Evolutionary conservation across 2,113 vertebrate genomes (phyloP).

Genomic region (Riparia riparia): DNA sequence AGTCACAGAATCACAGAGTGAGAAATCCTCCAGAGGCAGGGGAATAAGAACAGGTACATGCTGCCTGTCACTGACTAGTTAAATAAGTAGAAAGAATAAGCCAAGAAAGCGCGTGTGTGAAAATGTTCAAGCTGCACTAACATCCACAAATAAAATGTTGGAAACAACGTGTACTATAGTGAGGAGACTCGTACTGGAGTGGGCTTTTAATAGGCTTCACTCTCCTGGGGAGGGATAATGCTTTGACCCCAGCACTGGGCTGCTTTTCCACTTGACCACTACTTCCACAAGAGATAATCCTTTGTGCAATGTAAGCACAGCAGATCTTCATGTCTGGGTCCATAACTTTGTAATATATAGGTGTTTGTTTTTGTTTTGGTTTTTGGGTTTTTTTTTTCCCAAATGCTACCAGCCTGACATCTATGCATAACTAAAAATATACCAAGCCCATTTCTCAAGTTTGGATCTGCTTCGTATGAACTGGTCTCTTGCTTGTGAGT

Average conservation of each 20-base stretch:
- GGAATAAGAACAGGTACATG: neutral
- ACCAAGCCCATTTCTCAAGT: neutral
- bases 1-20: neutral
- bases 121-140: neutral
- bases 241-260: neutral
- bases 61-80: neutral
- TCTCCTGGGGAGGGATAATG: neutral
- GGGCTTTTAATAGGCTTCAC: neutral
- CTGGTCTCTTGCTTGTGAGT: neutral
- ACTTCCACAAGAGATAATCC: neutral
- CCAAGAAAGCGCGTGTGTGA: neutral
- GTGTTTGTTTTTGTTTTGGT: too few relatives aligned
- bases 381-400: neutral
- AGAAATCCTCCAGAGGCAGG: neutral
- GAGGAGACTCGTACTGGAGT: neutral
- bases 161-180: neutral
- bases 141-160: accelerated
- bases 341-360: neutral
- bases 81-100: neutral
- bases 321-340: neutral
- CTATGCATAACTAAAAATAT: neutral
- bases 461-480: neutral
- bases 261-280: neutral
- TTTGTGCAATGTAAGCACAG: neutral
- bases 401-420: neutral